A percentile compares a stretch with the other conserved stretches of the same genome.
Conservation (phyloP, 1,140 invertebrate species). For the Hycleus phaleratus region DNA sequence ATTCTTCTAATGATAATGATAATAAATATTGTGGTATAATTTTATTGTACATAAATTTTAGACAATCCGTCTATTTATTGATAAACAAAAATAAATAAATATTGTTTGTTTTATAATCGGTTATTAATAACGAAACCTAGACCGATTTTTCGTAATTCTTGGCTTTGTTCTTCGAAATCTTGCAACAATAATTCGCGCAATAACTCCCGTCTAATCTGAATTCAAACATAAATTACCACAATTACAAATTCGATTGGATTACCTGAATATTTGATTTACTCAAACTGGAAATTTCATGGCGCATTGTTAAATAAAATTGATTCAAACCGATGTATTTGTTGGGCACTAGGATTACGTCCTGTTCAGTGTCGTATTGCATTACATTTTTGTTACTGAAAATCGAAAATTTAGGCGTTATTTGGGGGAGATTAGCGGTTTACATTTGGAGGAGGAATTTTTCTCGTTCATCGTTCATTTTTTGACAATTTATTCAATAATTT, state of each 20-base stretch:
- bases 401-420: not conserved
- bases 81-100: not conserved
- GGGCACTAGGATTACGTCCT: not conserved
- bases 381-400: conserved; percentile 4
- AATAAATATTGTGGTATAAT: too few relatives aligned
- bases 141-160: not conserved
- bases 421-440: too few relatives aligned
- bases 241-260: not conserved
- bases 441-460: too few relatives aligned
- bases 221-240: not conserved
- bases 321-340: conserved; percentile 1
- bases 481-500: too few relatives aligned
- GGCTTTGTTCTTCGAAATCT: not conserved
- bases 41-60: not conserved
- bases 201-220: conserved; percentile 1
- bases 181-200: not conserved
- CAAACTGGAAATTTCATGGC: conserved; percentile 1
- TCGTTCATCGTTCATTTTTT: too few relatives aligned
- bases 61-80: not conserved
- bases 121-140: not conserved
- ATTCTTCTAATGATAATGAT: too few relatives aligned
- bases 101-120: not conserved
- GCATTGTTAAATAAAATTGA: not conserved
- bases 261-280: not conserved
- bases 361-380: not conserved